Percentiles rank a stretch among this genome's conserved stretches.
These are phyloP conservation scores for Coregonus sp. DNA, from an alignment of 2,797 vertebrate genomes.

Conservation along the genomic window DNA sequence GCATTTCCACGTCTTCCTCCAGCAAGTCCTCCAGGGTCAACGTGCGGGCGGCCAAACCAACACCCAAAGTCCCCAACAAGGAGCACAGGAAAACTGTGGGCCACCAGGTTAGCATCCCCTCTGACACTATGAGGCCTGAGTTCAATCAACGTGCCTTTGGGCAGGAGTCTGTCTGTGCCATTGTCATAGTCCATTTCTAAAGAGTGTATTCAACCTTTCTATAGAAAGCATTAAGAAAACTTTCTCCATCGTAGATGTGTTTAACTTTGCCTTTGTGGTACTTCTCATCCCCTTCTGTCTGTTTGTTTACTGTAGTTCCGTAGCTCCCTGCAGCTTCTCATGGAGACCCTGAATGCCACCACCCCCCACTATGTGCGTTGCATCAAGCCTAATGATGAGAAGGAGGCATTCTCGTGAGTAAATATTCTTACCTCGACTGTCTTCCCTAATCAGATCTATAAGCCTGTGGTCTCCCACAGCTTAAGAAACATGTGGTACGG, in stretches of 20 bases:
- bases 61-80: slow-evolving; percentile 82
- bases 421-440: not conserved
- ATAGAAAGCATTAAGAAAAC: not conserved
- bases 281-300: not conserved
- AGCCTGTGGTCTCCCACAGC: not conserved
- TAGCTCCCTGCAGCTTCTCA: slow-evolving; percentile 88
- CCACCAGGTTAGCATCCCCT: slow-evolving; percentile 80
- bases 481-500: not conserved
- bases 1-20: slow-evolving; percentile 10
- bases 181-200: not conserved
- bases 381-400: slow-evolving; percentile 93
- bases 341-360: slow-evolving; percentile 94
- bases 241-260: not conserved
- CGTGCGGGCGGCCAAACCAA: slow-evolving; percentile 77
- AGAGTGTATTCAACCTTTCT: not conserved
- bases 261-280: not conserved
- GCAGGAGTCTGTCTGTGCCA: not conserved
- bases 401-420: slow-evolving; percentile 90
- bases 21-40: slow-evolving; percentile 74
- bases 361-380: slow-evolving; percentile 96
- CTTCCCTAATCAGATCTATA: not conserved
- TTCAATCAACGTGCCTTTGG: not conserved
- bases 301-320: slow-evolving; percentile 81
- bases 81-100: slow-evolving; percentile 93
- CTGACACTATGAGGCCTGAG: not conserved